Evolutionary conservation across 2,888 invertebrate genomes (phyloP).

Genomic region (Pharmacophagus antenor): DNA sequence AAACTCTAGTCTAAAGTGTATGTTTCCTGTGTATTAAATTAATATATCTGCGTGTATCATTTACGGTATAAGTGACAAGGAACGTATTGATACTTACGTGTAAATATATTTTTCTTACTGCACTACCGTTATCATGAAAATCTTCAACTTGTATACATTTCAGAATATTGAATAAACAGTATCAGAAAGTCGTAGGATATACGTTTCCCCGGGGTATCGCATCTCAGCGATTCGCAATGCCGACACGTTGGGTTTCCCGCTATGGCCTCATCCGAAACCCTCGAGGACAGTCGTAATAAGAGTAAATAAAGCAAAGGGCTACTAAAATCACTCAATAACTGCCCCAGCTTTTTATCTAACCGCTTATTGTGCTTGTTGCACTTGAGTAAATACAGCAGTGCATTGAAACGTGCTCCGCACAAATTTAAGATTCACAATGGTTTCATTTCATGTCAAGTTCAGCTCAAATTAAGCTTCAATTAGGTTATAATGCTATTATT

Average conservation of each 20-base stretch:
- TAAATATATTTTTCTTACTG: too few relatives aligned
- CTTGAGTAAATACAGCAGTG: conserved; percentile 3
- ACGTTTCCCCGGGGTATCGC: background rate
- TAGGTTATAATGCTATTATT: too few relatives aligned
- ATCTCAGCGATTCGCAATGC: background rate
- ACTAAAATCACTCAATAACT: conserved; percentile 12
- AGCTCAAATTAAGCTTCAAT: background rate
- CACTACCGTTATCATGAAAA: too few relatives aligned
- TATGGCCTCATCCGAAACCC: background rate
- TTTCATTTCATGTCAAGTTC: background rate
- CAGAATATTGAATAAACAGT: background rate
- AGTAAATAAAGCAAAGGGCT: conserved; percentile 18
- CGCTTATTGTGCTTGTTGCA: conserved; percentile 24
- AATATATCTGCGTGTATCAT: too few relatives aligned
- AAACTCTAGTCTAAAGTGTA: too few relatives aligned
- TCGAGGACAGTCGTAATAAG: conserved; percentile 1
- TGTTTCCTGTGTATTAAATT: too few relatives aligned
- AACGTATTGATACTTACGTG: too few relatives aligned
- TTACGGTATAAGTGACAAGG: too few relatives aligned
- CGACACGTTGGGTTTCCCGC: background rate
- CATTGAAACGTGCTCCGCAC: conserved; percentile 5
- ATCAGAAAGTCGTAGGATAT: background rate
- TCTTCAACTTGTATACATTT: too few relatives aligned
- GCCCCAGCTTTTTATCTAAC: conserved; percentile 13
- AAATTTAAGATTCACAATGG: conserved; percentile 3